Evolutionary conservation across 2,888 invertebrate species (phyloP), one percentile per base, ranked within the genome.

Genomic region (Tenthredo notha): DNA sequence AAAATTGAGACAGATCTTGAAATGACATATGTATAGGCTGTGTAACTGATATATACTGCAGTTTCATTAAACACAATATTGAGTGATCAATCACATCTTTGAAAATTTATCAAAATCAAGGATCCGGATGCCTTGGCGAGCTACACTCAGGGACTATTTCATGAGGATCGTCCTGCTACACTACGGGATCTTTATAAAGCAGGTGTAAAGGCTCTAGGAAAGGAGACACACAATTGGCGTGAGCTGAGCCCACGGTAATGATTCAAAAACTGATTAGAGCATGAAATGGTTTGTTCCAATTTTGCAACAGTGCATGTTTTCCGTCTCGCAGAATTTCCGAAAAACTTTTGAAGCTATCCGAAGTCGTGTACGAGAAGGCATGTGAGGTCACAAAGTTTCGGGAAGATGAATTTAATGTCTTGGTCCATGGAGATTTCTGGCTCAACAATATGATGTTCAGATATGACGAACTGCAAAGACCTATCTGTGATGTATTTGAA

Each of bases 361-460:
- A 86, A n/a, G 70, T 43, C 0, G 4, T 88, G 0, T 90, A 87
- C 50, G 1, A 61, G 0, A 87, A 85, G 40, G 89, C 88, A 7
- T 2, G 65, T 1, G 70, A 87, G 0, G 72, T 40, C 6, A 0
- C 33, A 0, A 40, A n/a, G 0, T 33, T n/a, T 0, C 74, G 67
- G 0, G 87, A 90, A 1, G 86, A 88, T 18, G 90, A 91, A 9
- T 92, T 93, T 85, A 90, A 90, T 65, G 92, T 92, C 0, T 88
- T 93, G 54, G 92, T 90, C 87, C 93, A 93, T 58, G 93, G 92
- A 1, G 92, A 93, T 74, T 89, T 86, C 54, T 93, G 92, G 92
- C 90, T 92, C 12, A 93, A 93, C 86, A 93, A 93, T 75, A 92
- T 93, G 92, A 75, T 93, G 10, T 93, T 93, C 88, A 88, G 89